A percentile compares a stretch with the other conserved stretches of the same genome.
phyloP scores from a whole-genome alignment of 2,888 invertebrate species.

The Hedychridium roseum region DNA sequence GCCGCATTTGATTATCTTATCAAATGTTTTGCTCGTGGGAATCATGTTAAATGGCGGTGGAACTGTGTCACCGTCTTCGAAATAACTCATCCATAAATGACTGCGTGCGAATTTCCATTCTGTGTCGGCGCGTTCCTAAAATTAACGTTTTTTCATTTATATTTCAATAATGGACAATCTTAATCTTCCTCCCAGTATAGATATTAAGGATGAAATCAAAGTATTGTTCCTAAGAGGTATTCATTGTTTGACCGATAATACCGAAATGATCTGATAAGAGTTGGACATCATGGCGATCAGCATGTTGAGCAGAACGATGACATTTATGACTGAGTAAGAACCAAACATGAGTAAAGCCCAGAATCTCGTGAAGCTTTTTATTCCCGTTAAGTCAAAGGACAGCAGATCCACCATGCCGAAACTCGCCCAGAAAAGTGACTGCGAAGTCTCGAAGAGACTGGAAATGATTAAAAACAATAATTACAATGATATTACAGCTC shows the following conservation, averaged over 20 bases:
- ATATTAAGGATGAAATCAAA: too few relatives aligned
- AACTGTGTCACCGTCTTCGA: slow-evolving; percentile 89
- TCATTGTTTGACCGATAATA: too few relatives aligned
- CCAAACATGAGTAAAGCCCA: slow-evolving; percentile 98
- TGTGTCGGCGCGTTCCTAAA: slow-evolving; percentile 88
- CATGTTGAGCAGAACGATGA: slow-evolving; percentile 96
- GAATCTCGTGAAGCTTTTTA: slow-evolving; percentile 94
- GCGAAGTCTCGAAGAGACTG: slow-evolving; percentile 96
- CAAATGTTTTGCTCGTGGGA: slow-evolving; percentile 81
- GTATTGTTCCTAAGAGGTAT: too few relatives aligned
- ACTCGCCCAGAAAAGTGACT: slow-evolving; percentile 97
- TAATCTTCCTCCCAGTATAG: too few relatives aligned
- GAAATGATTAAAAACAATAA: slow-evolving; percentile 32
- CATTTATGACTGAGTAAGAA: slow-evolving; percentile 95
- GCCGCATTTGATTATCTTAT: slow-evolving; percentile 65
- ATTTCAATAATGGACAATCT: too few relatives aligned
- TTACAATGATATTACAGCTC: not conserved
- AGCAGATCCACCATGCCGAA: slow-evolving; percentile 95
- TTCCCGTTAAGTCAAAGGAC: slow-evolving; percentile 92
- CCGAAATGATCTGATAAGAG: slow-evolving; percentile 97
- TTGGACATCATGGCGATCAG: slow-evolving; percentile 99
- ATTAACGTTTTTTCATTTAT: too few relatives aligned
- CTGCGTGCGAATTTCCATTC: slow-evolving; percentile 98
- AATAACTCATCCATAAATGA: slow-evolving; percentile 97
- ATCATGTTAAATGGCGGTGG: slow-evolving; percentile 95